A percentile compares a stretch with the other conserved stretches of the same genome.
These are phyloP conservation scores for Dermatophagoides farinae DNA, from an alignment of 1,140 invertebrate species.

Conservation along the genomic window DNA sequence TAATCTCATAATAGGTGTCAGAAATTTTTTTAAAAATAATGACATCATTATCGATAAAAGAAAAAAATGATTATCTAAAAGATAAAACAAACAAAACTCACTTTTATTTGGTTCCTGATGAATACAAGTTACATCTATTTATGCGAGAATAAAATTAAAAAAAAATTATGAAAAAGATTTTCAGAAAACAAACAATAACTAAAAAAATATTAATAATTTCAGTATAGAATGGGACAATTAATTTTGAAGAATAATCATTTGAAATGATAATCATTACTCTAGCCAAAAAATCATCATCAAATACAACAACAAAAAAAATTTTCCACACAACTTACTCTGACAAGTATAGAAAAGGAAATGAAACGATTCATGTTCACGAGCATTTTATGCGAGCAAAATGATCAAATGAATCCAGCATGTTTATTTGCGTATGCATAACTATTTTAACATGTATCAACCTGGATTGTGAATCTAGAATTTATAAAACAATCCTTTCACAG, in stretches of 20 bases:
- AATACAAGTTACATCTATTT: background rate
- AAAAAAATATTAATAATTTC: background rate
- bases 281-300: background rate
- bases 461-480: too few species aligned
- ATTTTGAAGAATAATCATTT: background rate
- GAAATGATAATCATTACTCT: slow-evolving; percentile 6
- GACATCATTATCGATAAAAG: background rate
- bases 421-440: too few species aligned
- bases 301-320: background rate
- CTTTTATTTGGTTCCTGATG: background rate
- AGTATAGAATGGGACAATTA: background rate
- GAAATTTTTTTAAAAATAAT: background rate
- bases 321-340: background rate
- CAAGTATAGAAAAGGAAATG: background rate
- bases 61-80: background rate
- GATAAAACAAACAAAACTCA: background rate
- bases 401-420: too few species aligned
- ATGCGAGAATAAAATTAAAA: background rate
- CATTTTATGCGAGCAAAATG: too few species aligned
- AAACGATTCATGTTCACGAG: background rate
- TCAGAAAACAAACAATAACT: background rate
- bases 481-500: too few species aligned
- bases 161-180: background rate
- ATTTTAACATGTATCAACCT: too few species aligned
- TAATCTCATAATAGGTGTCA: slow-evolving; percentile 4